Evolutionary conservation across 2,888 invertebrate species (phyloP), one percentile per base, ranked within the genome.

Genomic region (Priocnemis perturbator): DNA sequence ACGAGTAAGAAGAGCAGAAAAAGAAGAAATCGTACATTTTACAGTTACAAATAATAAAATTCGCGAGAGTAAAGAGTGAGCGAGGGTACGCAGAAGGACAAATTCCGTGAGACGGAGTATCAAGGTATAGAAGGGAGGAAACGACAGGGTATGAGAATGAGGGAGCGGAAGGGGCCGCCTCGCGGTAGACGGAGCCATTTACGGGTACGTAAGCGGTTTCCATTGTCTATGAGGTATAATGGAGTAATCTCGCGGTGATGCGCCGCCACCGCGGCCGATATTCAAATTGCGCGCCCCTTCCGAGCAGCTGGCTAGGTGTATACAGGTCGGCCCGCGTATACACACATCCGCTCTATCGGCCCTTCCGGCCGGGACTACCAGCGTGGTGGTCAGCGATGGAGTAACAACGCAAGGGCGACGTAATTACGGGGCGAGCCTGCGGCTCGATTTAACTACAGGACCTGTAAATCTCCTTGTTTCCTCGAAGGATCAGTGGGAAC

Each of bases 191-290:
- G 83, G 81, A 85, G 87, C 87, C 87, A 87, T 88, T 88, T 87
- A 87, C 83, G 83, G 84, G 81, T 85, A 84, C 85, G 85, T 87
- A 87, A 88, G 84, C 86, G 87, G 86, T 88, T 86, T 85, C 86
- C 82, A 88, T 89, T 88, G 89, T 88, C 88, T 88, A 87, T 86
- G 85, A 74, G 76, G 83, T 83, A 88, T 88, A 89, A 89, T 88
- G 84, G 87, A 88, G 88, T 88, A 88, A 89, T 89, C 88, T 88
- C 85, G 87, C 85, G 86, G 88, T 87, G 86, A 87, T 87, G 88
- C 84, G 85, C 87, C 82, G 82, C 83, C 77, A 78, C 78, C 78
- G 68, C 78, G 74, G 85, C 85, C 84, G 83, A 86, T 86, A 87
- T 86, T 86, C 85, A 86, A 86, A 87, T 81, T 84, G 84, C 83